Conservation (phyloP, 2,797 vertebrate species). For the Lacerta agilis region DNA sequence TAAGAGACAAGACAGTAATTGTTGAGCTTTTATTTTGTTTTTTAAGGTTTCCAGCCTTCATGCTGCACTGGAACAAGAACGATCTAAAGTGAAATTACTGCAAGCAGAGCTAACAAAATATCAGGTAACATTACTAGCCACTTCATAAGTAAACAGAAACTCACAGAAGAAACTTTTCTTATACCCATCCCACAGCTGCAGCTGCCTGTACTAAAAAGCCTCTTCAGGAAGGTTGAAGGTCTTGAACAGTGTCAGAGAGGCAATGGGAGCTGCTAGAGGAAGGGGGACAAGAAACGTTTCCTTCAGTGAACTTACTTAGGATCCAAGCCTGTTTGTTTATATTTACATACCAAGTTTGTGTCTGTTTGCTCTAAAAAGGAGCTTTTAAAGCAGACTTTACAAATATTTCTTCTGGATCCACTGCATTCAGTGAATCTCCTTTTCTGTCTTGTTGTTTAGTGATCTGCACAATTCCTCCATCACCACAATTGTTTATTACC, state of each 20-base stretch:
- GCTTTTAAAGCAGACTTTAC: not conserved
- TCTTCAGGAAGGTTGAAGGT: not conserved
- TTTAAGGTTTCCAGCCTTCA: conserved; percentile 89
- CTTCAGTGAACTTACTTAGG: not conserved
- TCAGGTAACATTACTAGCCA: conserved; percentile 72
- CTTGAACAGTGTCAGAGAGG: not conserved
- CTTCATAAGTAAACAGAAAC: not conserved
- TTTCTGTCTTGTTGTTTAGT: not conserved
- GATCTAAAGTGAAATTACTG: conserved; percentile 92
- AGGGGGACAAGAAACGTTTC: not conserved
- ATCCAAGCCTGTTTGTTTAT: not conserved
- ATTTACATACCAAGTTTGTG: not conserved
- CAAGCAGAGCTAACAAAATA: conserved; percentile 92
- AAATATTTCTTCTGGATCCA: not conserved
- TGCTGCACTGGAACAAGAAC: conserved; percentile 91
- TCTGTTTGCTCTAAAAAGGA: not conserved
- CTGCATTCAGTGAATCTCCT: not conserved
- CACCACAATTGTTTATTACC: not conserved
- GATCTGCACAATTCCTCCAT: not conserved
- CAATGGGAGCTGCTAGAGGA: not conserved
- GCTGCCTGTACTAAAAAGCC: no score
- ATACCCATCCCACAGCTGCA: not conserved
- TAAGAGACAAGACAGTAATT: not conserved
- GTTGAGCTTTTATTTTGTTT: conserved; percentile 20
- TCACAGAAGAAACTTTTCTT: not conserved